phyloP scores from a whole-genome alignment of 2,888 invertebrate species.

The Amphipyra berbera region DNA sequence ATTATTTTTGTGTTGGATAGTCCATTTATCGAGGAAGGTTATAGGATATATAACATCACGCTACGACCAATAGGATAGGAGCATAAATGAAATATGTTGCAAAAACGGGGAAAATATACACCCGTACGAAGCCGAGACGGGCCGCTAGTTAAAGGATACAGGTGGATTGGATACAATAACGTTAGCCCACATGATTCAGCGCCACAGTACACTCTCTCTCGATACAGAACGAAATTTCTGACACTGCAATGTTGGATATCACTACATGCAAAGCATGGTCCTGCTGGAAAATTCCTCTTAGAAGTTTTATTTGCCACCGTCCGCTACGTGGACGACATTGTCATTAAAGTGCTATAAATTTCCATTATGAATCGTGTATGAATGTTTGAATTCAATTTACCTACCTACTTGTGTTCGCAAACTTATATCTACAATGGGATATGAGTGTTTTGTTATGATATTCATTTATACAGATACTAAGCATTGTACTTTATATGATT shows the following conservation, averaged over 20 bases:
- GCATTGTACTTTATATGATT: too few species aligned
- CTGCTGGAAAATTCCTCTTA: constrained; percentile 29
- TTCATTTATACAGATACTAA: too few species aligned
- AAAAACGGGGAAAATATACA: too few species aligned
- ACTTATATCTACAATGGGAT: not conserved
- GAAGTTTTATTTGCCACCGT: constrained; percentile 5
- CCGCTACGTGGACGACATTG: constrained; percentile 10
- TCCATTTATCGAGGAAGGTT: too few species aligned
- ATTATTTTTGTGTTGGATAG: too few species aligned
- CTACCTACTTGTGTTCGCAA: constrained; percentile 11
- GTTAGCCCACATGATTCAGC: not conserved
- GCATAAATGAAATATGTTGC: too few species aligned
- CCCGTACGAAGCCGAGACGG: too few species aligned
- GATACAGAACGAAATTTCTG: not conserved
- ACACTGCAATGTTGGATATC: not conserved
- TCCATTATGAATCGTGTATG: constrained; percentile 32
- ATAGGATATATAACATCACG: too few species aligned
- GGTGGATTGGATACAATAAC: not conserved
- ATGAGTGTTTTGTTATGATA: too few species aligned
- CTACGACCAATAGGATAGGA: too few species aligned
- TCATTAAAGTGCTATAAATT: constrained; percentile 30
- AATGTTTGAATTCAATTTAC: constrained; percentile 39
- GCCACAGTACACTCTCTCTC: not conserved
- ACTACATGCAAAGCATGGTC: constrained; percentile 19
- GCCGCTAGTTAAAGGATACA: constrained; percentile 11